These are phyloP conservation scores for Tenthredo amoena DNA, from an alignment of 2,888 invertebrate species.

Conservation along the genomic window DNA sequence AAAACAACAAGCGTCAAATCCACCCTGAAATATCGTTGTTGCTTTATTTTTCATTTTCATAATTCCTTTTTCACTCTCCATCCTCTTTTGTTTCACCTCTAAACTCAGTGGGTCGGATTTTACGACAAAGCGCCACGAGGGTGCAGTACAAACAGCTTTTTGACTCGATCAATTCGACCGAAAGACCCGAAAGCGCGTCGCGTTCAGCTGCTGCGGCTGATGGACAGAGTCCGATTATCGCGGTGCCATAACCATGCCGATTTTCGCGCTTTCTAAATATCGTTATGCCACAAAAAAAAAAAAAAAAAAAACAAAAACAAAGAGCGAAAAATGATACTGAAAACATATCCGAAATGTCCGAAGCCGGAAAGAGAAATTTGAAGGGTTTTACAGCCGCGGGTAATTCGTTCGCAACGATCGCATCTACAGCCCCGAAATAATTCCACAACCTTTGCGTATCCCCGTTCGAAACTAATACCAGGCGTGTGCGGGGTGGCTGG, in stretches of 20 bases:
- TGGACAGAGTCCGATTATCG: constrained; percentile 19
- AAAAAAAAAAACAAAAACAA: too few relatives aligned
- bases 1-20: neutral
- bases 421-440: neutral
- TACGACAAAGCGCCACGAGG: constrained; percentile 28
- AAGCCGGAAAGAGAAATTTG: neutral
- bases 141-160: constrained; percentile 38
- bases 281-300: neutral
- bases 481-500: neutral
- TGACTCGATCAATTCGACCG: constrained; percentile 45
- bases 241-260: neutral
- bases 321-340: neutral
- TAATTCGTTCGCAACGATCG: neutral
- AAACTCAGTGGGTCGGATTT: constrained; percentile 13
- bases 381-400: neutral
- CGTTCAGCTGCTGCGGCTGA: neutral
- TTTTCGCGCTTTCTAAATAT: neutral
- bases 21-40: neutral
- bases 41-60: neutral
- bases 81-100: neutral
- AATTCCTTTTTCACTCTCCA: neutral
- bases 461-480: neutral
- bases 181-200: neutral
- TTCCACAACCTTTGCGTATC: neutral
- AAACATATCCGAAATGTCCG: neutral